A percentile compares a stretch with the other conserved stretches of the same genome.
These are phyloP conservation scores for Pithys albifrons DNA, from an alignment of 2,113 vertebrate genomes.

Conservation along the genomic window DNA sequence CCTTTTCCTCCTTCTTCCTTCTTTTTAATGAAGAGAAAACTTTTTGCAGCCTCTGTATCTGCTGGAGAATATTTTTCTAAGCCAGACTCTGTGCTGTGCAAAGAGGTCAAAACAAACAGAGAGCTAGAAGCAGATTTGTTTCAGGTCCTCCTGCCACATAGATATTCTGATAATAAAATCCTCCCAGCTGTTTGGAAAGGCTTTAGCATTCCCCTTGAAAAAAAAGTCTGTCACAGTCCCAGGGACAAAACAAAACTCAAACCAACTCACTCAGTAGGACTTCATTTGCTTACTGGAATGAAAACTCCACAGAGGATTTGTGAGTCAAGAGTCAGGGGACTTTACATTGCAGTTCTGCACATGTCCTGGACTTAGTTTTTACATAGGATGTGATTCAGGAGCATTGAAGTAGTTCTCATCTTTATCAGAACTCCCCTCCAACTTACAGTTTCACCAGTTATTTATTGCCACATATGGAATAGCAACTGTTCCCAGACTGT, in stretches of 20 bases:
- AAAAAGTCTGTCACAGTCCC: background rate
- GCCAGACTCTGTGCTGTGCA: background rate
- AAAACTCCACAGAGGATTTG: background rate
- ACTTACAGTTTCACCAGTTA: background rate
- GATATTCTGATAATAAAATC: background rate
- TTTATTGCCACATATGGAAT: background rate
- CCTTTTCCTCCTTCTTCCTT: background rate
- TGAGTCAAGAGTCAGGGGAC: background rate
- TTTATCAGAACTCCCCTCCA: background rate
- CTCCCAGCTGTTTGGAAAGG: background rate
- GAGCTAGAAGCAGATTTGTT: background rate
- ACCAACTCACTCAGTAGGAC: background rate
- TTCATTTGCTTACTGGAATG: constrained; percentile 5
- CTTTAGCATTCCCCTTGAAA: background rate
- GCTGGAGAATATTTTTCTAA: background rate
- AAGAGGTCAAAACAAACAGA: background rate
- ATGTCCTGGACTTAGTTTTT: background rate
- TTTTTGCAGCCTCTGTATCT: background rate
- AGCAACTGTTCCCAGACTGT: background rate
- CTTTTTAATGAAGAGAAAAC: background rate
- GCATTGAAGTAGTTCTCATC: background rate
- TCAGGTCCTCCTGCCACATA: background rate
- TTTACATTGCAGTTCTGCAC: background rate
- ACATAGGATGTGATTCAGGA: background rate
- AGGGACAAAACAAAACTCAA: background rate